Base-by-base conservation (phyloP, 2,113 vertebrate species). In the Reinhardtius hippoglossoides region DNA sequence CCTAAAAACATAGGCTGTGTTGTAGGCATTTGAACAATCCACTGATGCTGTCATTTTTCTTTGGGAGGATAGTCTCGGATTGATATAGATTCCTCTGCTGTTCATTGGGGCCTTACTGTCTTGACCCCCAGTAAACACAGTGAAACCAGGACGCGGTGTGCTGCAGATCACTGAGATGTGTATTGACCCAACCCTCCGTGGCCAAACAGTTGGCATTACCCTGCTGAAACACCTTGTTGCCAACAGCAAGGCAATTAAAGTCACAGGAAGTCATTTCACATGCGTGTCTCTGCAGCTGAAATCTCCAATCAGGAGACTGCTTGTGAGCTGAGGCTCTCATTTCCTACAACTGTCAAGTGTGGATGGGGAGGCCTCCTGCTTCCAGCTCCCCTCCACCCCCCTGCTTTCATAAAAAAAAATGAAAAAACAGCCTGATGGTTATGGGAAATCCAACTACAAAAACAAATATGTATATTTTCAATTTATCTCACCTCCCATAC, bases 241-340 rank as follows among this genome's bases (percentile, higher is more conserved):
- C 94, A 95, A 93, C 94, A 94, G 95, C 93, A 74, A 96, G 94
- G 95, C 96, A 97, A 96, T 97, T 96, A 96, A 96, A 96, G 80
- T 94, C 92, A 93, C 93, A 92, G 95, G 90, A 95, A 95, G 93
- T 96, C 92, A 96, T 97, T 97, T 95, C 92, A 92, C 92, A 95
- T 95, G 94, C 91, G 92, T 94, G 91, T 95, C 94, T 95, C 87
- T 94, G 95, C 94, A 93, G 93, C 93, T 92, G 71, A 91, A 90
- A 91, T 96, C 92, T 92, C 94, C 94, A 92, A 95, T 95, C 94
- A 95, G 93, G 59, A 74, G 26, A 80, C 92, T 81, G 89, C 92
- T 92, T 95, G 93, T 95, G 94, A 93, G 87, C 67, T 23, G 67
- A 65, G 52, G 50, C 69, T 48, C 62, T 88, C 62, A 71, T 84